Base-by-base conservation (phyloP, 1,140 invertebrate species). In the Ceratina japonica region DNA sequence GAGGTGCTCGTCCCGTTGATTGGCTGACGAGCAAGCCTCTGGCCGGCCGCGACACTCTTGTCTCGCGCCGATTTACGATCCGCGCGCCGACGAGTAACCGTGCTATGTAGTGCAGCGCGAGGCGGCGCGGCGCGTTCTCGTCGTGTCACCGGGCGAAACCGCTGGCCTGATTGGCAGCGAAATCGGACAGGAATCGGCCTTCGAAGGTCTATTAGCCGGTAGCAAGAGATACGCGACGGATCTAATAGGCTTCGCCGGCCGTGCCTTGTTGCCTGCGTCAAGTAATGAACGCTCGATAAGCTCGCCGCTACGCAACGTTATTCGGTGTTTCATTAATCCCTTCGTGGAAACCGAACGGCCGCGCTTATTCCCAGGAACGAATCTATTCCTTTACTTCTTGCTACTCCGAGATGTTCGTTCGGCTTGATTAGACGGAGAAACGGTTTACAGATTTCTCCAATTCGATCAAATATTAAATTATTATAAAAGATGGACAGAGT, bases 11-110 rank as follows among this genome's bases (percentile, higher is more conserved):
- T 84, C 76, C 85, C 72, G 75, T 82, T 89, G 88, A 91, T 91
- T 89, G 87, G 86, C 87, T 74, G 86, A 85, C 84, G 82, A 72
- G 78, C 77, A 88, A 79, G 83, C 75, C 77, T 83, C 87, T 73
- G 62, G 75, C 81, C 80, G 58, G 64, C 70, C 78, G 81, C 81
- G 84, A 88, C 83, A 85, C 81, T 85, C 85, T 78, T 81, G 83
- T 85, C 81, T 79, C 75, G 56, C 20, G 37, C 75, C 81, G 81
- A 89, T 89, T 89, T 89, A 89, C 84, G 86, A 86, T 84, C 82
- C 68, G 78, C 54, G 65, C 65, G 73, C 75, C 77, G 78, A 58
- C 72, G 31, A 63, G 77, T 78, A n/a, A 80, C 76, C 72, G 61
- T 76, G 22, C n/a, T 56, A 16, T n/a, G 16, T 56, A 4, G 54